Evolutionary conservation across 2,888 invertebrate species (phyloP).

Genomic region (Argyra leucocephala): DNA sequence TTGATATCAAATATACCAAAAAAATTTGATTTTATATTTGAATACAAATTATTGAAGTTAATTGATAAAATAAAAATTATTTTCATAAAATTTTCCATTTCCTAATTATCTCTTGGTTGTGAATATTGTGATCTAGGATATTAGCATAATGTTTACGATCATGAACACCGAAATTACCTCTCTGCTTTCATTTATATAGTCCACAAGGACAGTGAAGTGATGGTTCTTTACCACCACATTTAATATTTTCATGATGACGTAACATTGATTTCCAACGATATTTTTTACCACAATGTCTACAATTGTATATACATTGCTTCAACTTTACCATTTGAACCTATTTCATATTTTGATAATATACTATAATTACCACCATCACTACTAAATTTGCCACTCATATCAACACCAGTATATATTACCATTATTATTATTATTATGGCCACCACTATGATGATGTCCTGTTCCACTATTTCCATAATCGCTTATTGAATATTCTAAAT

Average conservation of each 20-base stretch:
- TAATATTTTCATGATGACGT: slow-evolving; percentile 69
- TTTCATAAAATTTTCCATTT: background rate
- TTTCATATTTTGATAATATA: background rate
- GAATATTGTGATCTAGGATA: slow-evolving; percentile 38
- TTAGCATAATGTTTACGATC: slow-evolving; percentile 61
- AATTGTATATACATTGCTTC: slow-evolving; percentile 42
- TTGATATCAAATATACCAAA: background rate
- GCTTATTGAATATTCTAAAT: slow-evolving; percentile 36
- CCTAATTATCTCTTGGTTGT: slow-evolving; percentile 19
- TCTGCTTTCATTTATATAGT: slow-evolving; percentile 65
- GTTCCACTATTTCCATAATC: slow-evolving; percentile 29
- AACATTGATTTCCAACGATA: slow-evolving; percentile 80
- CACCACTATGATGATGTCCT: background rate
- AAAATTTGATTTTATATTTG: background rate
- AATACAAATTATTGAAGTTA: background rate
- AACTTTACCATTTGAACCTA: slow-evolving; percentile 28
- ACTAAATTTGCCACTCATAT: slow-evolving; percentile 26
- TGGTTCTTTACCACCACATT: slow-evolving; percentile 72
- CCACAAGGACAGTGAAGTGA: slow-evolving; percentile 70
- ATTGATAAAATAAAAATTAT: background rate
- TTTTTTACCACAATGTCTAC: slow-evolving; percentile 70
- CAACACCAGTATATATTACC: slow-evolving; percentile 11
- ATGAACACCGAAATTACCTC: slow-evolving; percentile 71
- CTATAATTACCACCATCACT: background rate
- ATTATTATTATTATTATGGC: slow-evolving; percentile 15